Conservation (phyloP, 2,888 invertebrate species). For the Dynastes tityus region DNA sequence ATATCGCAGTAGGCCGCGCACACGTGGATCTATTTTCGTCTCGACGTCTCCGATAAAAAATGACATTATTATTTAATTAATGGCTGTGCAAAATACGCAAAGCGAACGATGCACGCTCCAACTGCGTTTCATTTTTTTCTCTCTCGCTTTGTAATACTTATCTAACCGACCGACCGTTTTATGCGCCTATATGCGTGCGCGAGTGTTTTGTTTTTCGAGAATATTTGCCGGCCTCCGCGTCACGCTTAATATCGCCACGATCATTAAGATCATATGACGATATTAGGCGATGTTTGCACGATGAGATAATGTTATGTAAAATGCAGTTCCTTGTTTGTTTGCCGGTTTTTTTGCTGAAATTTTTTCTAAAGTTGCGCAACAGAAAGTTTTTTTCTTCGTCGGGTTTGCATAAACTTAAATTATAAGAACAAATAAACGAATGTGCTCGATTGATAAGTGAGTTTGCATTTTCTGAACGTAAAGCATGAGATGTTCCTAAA, state of each 20-base stretch:
- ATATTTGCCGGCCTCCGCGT: conserved; percentile 17
- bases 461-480: too few species aligned
- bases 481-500: too few species aligned
- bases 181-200: conserved; percentile 1
- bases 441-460: too few species aligned
- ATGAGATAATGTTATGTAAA: conserved; percentile 23
- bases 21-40: conserved; percentile 50
- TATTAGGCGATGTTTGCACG: conserved; percentile 11
- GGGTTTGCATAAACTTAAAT: not conserved
- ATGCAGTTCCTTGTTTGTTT: conserved; percentile 34
- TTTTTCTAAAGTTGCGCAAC: conserved; percentile 7
- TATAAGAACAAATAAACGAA: not conserved
- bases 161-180: conserved; percentile 4
- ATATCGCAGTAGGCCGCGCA: conserved; percentile 39
- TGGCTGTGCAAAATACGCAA: conserved; percentile 41
- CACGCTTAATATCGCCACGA: conserved; percentile 5
- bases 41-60: conserved; percentile 42
- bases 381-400: not conserved
- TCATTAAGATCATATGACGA: conserved; percentile 34
- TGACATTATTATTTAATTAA: conserved; percentile 45
- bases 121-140: conserved; percentile 39
- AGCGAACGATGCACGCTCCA: conserved; percentile 26
- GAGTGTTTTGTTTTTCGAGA: conserved; percentile 18
- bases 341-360: not conserved
- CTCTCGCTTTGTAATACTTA: conserved; percentile 27